These are phyloP conservation scores for Oxyteleia sp. DNA, from an alignment of 2,888 invertebrate species.

Conservation along the genomic window DNA sequence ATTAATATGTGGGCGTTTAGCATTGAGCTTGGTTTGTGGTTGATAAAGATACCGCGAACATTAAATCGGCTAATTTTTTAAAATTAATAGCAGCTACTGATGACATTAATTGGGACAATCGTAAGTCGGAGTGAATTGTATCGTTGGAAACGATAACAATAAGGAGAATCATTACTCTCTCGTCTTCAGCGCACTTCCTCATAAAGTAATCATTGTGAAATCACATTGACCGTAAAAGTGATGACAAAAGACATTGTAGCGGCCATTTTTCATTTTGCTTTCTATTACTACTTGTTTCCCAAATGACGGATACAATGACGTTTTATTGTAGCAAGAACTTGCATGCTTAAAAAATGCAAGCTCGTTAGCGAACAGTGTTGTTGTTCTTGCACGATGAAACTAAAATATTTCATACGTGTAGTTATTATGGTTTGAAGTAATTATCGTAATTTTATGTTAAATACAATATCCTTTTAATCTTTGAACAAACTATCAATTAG, in stretches of 20 bases:
- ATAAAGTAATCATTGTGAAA: slow-evolving; percentile 63
- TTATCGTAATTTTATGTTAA: slow-evolving; percentile 24
- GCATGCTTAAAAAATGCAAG: slow-evolving; percentile 10
- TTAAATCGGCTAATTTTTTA: too few relatives aligned
- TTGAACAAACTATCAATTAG: slow-evolving; percentile 9
- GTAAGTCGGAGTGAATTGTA: slow-evolving; percentile 26
- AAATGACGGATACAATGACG: slow-evolving; percentile 41
- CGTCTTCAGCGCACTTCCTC: slow-evolving; percentile 37
- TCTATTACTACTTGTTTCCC: slow-evolving; percentile 43
- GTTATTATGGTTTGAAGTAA: slow-evolving; percentile 9
- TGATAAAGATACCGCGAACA: too few relatives aligned
- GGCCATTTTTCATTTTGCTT: slow-evolving; percentile 68
- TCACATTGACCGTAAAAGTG: slow-evolving; percentile 61
- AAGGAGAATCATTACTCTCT: slow-evolving; percentile 42
- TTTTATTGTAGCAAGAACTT: slow-evolving; percentile 28
- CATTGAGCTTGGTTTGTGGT: neutral
- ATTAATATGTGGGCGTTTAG: neutral
- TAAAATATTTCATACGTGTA: slow-evolving; percentile 13
- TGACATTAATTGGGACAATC: slow-evolving; percentile 26
- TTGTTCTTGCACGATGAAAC: slow-evolving; percentile 28
- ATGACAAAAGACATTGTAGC: slow-evolving; percentile 61
- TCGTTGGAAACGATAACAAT: slow-evolving; percentile 36
- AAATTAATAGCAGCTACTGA: too few relatives aligned
- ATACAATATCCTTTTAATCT: slow-evolving; percentile 3
- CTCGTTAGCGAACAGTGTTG: slow-evolving; percentile 30